Evolutionary conservation across 1,140 invertebrate species (phyloP).

Genomic region (Pseudoatta argentina): DNA sequence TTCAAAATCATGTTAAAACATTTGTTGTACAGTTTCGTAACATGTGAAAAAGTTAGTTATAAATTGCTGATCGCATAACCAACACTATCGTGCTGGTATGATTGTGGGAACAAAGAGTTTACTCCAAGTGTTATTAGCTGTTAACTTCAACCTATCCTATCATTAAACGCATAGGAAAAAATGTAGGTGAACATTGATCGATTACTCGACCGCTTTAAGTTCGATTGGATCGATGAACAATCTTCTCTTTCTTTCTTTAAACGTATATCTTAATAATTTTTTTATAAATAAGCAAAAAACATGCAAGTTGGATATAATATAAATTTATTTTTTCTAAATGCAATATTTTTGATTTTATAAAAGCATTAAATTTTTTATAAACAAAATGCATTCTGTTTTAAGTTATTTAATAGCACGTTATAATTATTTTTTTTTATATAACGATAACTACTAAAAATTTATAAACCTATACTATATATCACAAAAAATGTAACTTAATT

Average conservation of each 20-base stretch:
- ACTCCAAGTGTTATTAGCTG: constrained; percentile 44
- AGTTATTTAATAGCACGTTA: not conserved
- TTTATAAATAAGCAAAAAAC: not conserved
- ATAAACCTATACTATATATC: not conserved
- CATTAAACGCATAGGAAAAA: constrained; percentile 32
- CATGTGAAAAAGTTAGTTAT: constrained; percentile 18
- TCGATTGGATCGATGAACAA: constrained; percentile 3
- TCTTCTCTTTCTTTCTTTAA: not conserved
- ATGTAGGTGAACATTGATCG: constrained; percentile 42
- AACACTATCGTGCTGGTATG: constrained; percentile 12
- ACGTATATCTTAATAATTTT: not conserved
- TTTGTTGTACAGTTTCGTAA: not conserved
- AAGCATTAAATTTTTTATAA: not conserved
- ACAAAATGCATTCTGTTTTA: not conserved
- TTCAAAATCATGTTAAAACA: not conserved
- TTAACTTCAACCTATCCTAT: constrained; percentile 52
- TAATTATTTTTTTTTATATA: not conserved
- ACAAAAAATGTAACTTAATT: not conserved
- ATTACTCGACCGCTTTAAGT: constrained; percentile 34
- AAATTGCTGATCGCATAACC: constrained; percentile 39
- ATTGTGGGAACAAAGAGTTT: constrained; percentile 52
- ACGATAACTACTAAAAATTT: not conserved
- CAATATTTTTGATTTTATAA: not conserved
- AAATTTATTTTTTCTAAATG: not conserved
- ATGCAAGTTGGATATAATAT: not conserved